Percentiles rank a stretch among this genome's conserved stretches.
These are phyloP conservation scores for Vanacampus margaritifer DNA, from an alignment of 2,113 vertebrate genomes.

Conservation along the genomic window DNA sequence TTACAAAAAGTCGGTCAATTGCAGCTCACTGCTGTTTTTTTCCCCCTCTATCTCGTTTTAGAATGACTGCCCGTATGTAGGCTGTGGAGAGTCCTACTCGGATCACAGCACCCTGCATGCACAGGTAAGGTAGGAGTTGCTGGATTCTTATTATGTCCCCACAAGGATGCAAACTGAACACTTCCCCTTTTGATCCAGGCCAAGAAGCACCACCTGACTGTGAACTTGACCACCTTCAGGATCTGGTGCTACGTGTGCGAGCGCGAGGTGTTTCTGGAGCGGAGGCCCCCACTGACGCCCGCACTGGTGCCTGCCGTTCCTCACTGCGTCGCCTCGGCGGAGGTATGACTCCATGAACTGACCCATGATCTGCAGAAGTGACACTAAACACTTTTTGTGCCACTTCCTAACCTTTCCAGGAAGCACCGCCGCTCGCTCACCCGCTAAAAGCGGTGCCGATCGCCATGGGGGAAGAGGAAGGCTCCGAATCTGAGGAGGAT, in stretches of 20 bases:
- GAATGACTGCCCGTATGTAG: constrained; percentile 88
- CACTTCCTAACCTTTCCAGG: constrained; percentile 68
- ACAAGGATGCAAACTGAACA: background rate
- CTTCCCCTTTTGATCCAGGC: constrained; percentile 59
- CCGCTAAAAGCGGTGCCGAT: constrained; percentile 88
- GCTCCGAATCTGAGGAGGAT: constrained; percentile 94
- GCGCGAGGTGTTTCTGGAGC: constrained; percentile 91
- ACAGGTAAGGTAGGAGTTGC: constrained; percentile 76
- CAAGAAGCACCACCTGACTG: constrained; percentile 92
- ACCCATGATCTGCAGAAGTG: background rate
- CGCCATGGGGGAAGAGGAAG: constrained; percentile 91
- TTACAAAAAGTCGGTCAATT: too few species aligned
- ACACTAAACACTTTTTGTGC: background rate
- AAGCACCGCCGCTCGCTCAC: constrained; percentile 66
- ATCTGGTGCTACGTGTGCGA: constrained; percentile 97
- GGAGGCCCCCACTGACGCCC: constrained; percentile 62
- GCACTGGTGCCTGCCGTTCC: constrained; percentile 55
- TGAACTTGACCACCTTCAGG: constrained; percentile 94
- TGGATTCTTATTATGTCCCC: too few species aligned
- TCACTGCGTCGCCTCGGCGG: constrained; percentile 70
- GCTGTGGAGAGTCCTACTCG: constrained; percentile 91
- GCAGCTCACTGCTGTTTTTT: too few species aligned
- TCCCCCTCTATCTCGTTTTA: constrained; percentile 45
- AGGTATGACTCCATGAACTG: constrained; percentile 63
- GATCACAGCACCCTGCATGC: constrained; percentile 97